These are phyloP conservation scores for Temnothorax unifasciatus DNA, from an alignment of 2,888 invertebrate species.

Conservation along the genomic window DNA sequence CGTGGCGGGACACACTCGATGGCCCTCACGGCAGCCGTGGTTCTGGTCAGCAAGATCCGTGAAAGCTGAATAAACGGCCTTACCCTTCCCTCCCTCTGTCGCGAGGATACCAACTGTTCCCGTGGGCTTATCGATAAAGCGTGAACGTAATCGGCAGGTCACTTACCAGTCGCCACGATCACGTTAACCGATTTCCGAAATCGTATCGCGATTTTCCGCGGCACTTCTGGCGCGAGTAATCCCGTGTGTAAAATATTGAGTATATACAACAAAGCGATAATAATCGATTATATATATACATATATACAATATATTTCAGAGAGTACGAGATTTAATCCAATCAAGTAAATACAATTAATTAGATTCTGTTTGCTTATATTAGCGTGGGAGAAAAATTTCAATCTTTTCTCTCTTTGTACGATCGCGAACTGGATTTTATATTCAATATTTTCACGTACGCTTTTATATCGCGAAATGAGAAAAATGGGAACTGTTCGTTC, in stretches of 20 bases:
- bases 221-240: not conserved
- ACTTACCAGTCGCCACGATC: conserved; percentile 63
- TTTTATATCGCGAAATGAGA: conserved; percentile 13
- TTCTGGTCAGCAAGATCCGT: conserved; percentile 72
- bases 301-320: not conserved
- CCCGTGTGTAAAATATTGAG: not conserved
- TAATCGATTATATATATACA: not conserved
- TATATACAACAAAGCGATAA: not conserved
- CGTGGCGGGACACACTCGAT: conserved; percentile 38
- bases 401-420: not conserved
- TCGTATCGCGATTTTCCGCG: not conserved
- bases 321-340: not conserved
- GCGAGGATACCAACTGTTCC: conserved; percentile 67
- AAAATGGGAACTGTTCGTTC: conserved; percentile 20
- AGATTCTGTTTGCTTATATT: not conserved
- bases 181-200: conserved; percentile 25
- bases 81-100: conserved; percentile 4
- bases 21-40: conserved; percentile 60
- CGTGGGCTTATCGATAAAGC: conserved; percentile 76
- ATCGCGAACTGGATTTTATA: conserved; percentile 19
- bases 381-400: conserved; percentile 6
- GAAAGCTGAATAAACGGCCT: conserved; percentile 66
- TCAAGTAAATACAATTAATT: conserved; percentile 10
- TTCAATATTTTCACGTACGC: conserved; percentile 35
- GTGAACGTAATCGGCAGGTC: conserved; percentile 76